These are phyloP conservation scores for Pelagia noctiluca DNA, from an alignment of 30 jellyfish, hydroid and myxozoan genomes.

Conservation along the genomic window DNA sequence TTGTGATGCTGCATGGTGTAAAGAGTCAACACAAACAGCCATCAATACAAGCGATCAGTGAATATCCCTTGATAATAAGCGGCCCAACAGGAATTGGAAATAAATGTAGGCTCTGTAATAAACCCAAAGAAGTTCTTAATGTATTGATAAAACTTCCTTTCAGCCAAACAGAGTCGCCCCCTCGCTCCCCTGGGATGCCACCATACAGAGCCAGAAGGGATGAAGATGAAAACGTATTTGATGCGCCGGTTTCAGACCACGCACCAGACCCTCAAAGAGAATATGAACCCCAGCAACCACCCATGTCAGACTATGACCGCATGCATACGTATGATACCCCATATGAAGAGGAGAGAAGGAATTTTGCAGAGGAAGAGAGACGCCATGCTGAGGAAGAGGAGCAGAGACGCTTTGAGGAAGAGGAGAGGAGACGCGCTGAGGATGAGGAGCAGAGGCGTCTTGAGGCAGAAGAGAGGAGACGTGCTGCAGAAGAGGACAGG, in stretches of 20 bases:
- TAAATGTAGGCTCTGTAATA: too few species aligned
- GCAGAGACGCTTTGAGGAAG: too few species aligned
- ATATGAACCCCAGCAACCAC: constrained; percentile 21
- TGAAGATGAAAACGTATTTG: constrained; percentile 40
- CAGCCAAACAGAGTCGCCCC: constrained; percentile 62
- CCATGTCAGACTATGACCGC: background rate
- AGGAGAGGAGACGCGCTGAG: too few species aligned
- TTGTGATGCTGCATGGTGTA: too few species aligned
- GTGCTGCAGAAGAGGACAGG: too few species aligned
- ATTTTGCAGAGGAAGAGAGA: background rate
- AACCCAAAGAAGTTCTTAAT: background rate
- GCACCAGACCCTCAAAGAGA: constrained; percentile 26
- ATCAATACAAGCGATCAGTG: too few species aligned
- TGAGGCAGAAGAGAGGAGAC: too few species aligned
- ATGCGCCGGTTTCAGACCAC: background rate
- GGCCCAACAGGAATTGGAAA: too few species aligned
- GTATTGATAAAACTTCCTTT: background rate
- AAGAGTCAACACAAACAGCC: too few species aligned
- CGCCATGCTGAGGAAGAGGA: too few species aligned
- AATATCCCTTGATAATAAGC: too few species aligned
- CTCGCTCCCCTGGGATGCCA: constrained; percentile 55
- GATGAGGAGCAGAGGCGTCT: too few species aligned
- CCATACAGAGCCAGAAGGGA: constrained; percentile 28
- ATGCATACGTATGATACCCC: constrained; percentile 46
- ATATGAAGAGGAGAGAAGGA: constrained; percentile 47